phyloP scores from a whole-genome alignment of 1,140 invertebrate genomes.

The Heliconius nattereri region DNA sequence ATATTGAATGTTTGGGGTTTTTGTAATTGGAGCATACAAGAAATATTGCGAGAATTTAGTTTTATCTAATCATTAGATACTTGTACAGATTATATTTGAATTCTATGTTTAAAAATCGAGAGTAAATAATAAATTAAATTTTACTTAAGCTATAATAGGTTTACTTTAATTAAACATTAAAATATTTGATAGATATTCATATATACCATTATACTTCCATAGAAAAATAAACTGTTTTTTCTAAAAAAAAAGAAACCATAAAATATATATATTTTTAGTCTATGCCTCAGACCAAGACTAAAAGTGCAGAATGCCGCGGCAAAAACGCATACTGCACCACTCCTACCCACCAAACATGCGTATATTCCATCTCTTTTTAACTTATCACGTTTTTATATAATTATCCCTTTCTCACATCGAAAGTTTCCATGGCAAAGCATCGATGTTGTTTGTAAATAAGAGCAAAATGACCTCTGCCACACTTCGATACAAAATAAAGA shows the following conservation, averaged over 20 bases:
- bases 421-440: constrained; percentile 37
- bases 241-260: background rate
- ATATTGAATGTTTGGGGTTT: background rate
- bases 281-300: constrained; percentile 44
- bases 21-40: background rate
- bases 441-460: constrained; percentile 38
- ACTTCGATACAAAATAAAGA: constrained; percentile 23
- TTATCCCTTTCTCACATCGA: constrained; percentile 47
- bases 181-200: too few species aligned
- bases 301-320: constrained; percentile 63
- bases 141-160: too few species aligned
- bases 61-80: too few species aligned
- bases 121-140: too few species aligned
- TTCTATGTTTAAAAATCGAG: too few species aligned
- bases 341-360: constrained; percentile 57
- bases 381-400: constrained; percentile 21
- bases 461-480: constrained; percentile 30
- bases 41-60: too few species aligned
- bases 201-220: too few species aligned
- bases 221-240: background rate
- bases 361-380: constrained; percentile 49
- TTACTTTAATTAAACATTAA: too few species aligned
- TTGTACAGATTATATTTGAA: too few species aligned
- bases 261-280: constrained; percentile 16
- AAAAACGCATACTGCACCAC: constrained; percentile 78